phyloP scores from a whole-genome alignment of 2,113 vertebrate genomes.

The Perca fluviatilis region DNA sequence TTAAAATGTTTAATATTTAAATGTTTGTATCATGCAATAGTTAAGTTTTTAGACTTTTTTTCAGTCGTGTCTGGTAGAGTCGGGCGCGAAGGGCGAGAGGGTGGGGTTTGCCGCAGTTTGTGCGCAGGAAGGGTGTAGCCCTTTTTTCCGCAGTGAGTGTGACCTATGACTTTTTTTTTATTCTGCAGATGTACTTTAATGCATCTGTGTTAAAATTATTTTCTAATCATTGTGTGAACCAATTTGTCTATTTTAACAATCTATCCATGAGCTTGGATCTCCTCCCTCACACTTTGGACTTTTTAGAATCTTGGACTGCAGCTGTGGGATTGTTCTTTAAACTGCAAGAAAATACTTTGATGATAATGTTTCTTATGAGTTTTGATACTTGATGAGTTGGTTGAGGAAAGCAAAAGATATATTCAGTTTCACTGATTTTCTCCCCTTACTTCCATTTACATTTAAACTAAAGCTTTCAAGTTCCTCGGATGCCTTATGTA shows the following conservation, averaged over 20 bases:
- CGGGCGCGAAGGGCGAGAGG: constrained; percentile 57
- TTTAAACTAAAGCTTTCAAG: not conserved
- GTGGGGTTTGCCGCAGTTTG: constrained; percentile 86
- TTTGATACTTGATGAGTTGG: not conserved
- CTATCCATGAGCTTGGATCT: not conserved
- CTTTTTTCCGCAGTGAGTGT: constrained; percentile 81
- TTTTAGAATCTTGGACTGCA: constrained; percentile 21
- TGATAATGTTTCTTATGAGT: not conserved
- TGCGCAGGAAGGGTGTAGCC: constrained; percentile 86
- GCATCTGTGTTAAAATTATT: constrained; percentile 31
- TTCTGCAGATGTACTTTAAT: constrained; percentile 70
- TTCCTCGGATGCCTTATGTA: not conserved
- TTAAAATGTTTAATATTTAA: constrained; percentile 6
- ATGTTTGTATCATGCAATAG: constrained; percentile 12
- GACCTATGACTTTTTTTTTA: constrained; percentile 79
- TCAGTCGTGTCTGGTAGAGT: constrained; percentile 1
- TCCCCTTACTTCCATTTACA: not conserved
- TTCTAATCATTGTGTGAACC: constrained; percentile 30
- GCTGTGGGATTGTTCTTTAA: constrained; percentile 2
- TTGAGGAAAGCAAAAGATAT: not conserved
- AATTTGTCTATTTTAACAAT: constrained; percentile 12
- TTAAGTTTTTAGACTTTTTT: not conserved
- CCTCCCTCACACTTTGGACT: constrained; percentile 38
- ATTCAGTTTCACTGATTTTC: constrained; percentile 11
- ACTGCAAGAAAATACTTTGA: constrained; percentile 22